A percentile compares a stretch with the other conserved stretches of the same genome.
Evolutionary conservation across 2,797 vertebrate genomes (phyloP).

Genomic region (Chiloscyllium punctatum): DNA sequence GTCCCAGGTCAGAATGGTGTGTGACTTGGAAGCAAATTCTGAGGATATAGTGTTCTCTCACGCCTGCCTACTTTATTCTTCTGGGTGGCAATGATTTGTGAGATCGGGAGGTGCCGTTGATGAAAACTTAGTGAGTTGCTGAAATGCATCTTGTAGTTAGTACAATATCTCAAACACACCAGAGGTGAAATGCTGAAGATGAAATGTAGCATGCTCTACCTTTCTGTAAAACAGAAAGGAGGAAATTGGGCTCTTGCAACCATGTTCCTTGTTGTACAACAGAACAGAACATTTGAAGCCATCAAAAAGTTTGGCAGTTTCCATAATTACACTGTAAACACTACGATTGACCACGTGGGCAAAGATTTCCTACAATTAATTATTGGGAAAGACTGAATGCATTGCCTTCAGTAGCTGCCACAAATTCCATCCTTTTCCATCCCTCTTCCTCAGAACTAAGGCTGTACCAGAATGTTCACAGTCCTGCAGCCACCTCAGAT

Average conservation of each 20-base stretch:
- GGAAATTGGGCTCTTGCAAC: background rate
- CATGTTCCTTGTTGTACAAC: background rate
- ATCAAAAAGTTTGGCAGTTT: background rate
- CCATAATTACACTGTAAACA: background rate
- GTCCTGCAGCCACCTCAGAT: background rate
- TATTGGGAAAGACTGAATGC: background rate
- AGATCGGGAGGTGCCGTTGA: background rate
- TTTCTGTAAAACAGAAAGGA: background rate
- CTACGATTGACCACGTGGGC: background rate
- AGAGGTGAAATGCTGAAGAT: background rate
- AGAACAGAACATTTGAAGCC: background rate
- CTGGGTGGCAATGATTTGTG: background rate
- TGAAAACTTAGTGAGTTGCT: background rate
- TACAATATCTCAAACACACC: background rate
- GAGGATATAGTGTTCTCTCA: background rate
- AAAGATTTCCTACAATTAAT: background rate
- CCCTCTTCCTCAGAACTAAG: background rate
- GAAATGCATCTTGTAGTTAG: background rate
- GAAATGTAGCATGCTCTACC: background rate
- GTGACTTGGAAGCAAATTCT: background rate
- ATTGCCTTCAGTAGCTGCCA: background rate
- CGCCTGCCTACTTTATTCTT: background rate
- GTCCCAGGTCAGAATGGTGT: background rate
- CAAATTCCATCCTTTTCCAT: background rate
- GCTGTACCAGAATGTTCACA: background rate